These are phyloP conservation scores for Poliocrania exsul DNA, from an alignment of 2,797 vertebrate genomes.

Conservation along the genomic window DNA sequence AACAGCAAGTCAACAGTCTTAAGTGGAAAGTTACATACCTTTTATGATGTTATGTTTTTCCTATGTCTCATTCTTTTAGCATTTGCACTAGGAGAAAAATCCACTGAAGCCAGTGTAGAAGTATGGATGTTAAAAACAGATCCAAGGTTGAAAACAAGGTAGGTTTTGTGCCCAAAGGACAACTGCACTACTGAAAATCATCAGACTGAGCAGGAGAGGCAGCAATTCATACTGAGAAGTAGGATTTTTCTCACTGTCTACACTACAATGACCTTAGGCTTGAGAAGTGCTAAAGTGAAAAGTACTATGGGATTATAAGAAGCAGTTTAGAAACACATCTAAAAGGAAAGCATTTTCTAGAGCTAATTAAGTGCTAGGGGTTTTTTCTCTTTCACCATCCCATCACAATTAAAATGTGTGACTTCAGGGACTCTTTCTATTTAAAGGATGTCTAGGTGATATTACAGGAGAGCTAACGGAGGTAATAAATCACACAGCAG, in stretches of 20 bases:
- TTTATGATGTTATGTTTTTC: neutral
- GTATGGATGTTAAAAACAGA: neutral
- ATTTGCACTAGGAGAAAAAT: neutral
- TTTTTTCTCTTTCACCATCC: neutral
- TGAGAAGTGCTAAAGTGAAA: constrained; percentile 1
- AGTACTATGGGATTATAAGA: neutral
- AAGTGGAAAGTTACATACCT: constrained; percentile 24
- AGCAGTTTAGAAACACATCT: constrained; percentile 15
- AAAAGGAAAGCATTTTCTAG: constrained; percentile 37
- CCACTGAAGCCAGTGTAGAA: neutral
- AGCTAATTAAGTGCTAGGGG: constrained; percentile 36
- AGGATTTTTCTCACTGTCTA: neutral
- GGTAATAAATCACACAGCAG: constrained; percentile 49
- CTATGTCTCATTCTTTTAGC: constrained; percentile 7
- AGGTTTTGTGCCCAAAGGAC: neutral
- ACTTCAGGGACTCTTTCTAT: constrained; percentile 48
- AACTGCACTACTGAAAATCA: neutral
- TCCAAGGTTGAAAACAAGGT: neutral
- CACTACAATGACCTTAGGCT: neutral
- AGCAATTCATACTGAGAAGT: neutral
- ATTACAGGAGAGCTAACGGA: constrained; percentile 43
- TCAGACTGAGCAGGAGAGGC: neutral
- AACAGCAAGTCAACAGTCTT: neutral
- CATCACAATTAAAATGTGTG: constrained; percentile 54
- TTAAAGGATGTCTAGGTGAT: constrained; percentile 43